A percentile compares a stretch with the other conserved stretches of the same genome.
Conservation (phyloP, 2,888 invertebrate genomes). For the Camponotus fellah region DNA sequence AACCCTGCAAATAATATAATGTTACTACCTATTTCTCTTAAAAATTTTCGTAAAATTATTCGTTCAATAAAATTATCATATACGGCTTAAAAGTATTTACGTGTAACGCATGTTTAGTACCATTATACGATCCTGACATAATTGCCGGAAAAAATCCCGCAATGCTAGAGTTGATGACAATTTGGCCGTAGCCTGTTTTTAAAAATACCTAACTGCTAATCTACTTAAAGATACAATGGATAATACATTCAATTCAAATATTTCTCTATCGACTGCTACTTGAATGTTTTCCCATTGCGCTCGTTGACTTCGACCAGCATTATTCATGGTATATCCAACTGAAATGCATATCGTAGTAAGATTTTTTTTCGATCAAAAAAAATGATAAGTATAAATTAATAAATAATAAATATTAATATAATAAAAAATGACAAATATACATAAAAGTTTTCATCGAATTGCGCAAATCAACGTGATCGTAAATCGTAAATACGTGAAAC, state of each 20-base stretch:
- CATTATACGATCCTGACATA: conserved; percentile 91
- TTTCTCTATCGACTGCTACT: conserved; percentile 90
- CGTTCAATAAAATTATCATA: no score
- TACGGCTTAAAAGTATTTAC: conserved; percentile 85
- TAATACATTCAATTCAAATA: conserved; percentile 93
- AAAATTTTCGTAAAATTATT: background rate
- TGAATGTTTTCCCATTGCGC: conserved; percentile 89
- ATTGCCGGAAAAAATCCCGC: conserved; percentile 91
- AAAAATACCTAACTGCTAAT: conserved; percentile 90
- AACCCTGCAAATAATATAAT: conserved; percentile 88
- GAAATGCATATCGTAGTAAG: conserved; percentile 49
- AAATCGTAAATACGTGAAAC: background rate
- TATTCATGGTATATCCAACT: conserved; percentile 92
- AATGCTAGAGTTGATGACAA: conserved; percentile 92
- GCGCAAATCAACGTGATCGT: background rate
- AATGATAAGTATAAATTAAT: no score
- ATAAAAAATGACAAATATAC: no score
- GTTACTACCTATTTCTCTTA: background rate
- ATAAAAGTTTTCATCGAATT: no score
- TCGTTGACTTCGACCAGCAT: conserved; percentile 85
- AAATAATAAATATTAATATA: background rate
- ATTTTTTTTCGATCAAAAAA: background rate
- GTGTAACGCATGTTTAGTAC: conserved; percentile 92
- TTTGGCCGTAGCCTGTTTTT: conserved; percentile 88
- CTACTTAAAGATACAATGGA: conserved; percentile 91